Evolutionary conservation across 2,113 vertebrate species (phyloP).

Genomic region (Mus musculus): GRCm39 chr2:101517501-101518000

Average conservation of each 20-base stretch:
- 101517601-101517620: not conserved
- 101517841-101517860: not conserved
- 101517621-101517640: not conserved
- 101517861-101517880: conserved; percentile 21
- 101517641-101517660: not conserved
- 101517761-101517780: conserved; percentile 23
- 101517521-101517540: not conserved
- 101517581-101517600: not conserved
- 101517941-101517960: no score
- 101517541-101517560: not conserved
- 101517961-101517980: no score
- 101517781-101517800: not conserved
- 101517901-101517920: no score
- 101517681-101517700: conserved; percentile 19
- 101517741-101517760: not conserved
- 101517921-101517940: no score
- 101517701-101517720: not conserved
- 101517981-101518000: no score
- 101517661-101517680: not conserved
- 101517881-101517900: not conserved
- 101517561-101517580: not conserved
- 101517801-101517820: conserved; percentile 27
- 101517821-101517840: not conserved
- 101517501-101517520: not conserved
- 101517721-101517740: not conserved